Conservation (phyloP, 2,888 invertebrate species). For the Myopa testacea region DNA sequence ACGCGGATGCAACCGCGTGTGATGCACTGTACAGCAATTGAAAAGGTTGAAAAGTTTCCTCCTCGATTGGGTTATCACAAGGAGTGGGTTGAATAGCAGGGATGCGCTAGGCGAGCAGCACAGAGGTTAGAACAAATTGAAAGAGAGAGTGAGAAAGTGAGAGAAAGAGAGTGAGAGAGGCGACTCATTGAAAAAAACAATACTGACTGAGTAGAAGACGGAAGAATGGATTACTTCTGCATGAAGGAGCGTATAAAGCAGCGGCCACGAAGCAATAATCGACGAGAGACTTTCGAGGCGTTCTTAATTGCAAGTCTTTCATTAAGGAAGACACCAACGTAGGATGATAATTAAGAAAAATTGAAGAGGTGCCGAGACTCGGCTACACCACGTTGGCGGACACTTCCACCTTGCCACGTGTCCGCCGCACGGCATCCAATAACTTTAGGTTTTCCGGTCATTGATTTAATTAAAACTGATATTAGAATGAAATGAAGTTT, state of each 20-base stretch:
- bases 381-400: neutral
- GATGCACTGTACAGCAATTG: neutral
- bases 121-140: too few relatives aligned
- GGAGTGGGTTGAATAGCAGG: neutral
- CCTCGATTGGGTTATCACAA: neutral
- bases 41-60: neutral
- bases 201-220: neutral
- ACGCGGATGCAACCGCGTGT: neutral
- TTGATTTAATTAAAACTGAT: slow-evolving; percentile 45
- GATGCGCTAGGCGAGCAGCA: neutral
- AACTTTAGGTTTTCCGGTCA: slow-evolving; percentile 38
- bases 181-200: neutral
- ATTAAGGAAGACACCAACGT: slow-evolving; percentile 38
- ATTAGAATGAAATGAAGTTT: slow-evolving; percentile 28
- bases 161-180: neutral
- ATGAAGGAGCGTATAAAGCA: slow-evolving; percentile 24
- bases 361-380: slow-evolving; percentile 32
- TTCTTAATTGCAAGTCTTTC: slow-evolving; percentile 39
- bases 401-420: neutral
- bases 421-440: slow-evolving; percentile 6
- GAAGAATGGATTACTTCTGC: slow-evolving; percentile 23
- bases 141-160: too few relatives aligned
- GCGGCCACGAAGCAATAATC: slow-evolving; percentile 20
- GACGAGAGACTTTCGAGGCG: slow-evolving; percentile 14
- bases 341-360: slow-evolving; percentile 45